Evolutionary conservation across 2,797 vertebrate genomes (phyloP).

Genomic region (Tangara arthus): DNA sequence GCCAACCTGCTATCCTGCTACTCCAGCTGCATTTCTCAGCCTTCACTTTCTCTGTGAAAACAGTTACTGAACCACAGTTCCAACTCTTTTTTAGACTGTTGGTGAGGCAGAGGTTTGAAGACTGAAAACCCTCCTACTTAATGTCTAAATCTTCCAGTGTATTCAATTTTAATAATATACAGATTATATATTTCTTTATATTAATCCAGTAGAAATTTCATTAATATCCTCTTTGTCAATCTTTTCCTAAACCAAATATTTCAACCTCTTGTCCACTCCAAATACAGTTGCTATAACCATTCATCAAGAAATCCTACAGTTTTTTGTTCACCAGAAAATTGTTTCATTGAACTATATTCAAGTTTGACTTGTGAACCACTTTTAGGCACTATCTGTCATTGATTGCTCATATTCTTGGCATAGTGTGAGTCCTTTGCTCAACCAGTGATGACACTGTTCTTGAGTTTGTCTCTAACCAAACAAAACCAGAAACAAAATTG

Average conservation of each 20-base stretch:
- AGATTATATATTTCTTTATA: background rate
- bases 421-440: background rate
- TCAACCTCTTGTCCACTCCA: background rate
- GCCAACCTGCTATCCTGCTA: background rate
- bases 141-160: background rate
- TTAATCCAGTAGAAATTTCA: background rate
- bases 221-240: background rate
- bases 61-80: background rate
- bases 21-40: background rate
- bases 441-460: background rate
- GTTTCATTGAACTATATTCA: background rate
- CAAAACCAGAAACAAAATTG: background rate
- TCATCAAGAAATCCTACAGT: background rate
- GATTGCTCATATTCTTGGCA: background rate
- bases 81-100: background rate
- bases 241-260: background rate
- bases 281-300: background rate
- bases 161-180: background rate
- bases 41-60: background rate
- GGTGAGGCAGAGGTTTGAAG: background rate
- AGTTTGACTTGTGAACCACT: background rate
- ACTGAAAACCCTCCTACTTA: background rate
- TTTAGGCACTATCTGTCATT: background rate
- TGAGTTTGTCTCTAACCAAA: background rate
- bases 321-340: background rate